A percentile compares a stretch with the other conserved stretches of the same genome.
Evolutionary conservation across 2,113 vertebrate genomes (phyloP).

Genomic region (Colius striatus): DNA sequence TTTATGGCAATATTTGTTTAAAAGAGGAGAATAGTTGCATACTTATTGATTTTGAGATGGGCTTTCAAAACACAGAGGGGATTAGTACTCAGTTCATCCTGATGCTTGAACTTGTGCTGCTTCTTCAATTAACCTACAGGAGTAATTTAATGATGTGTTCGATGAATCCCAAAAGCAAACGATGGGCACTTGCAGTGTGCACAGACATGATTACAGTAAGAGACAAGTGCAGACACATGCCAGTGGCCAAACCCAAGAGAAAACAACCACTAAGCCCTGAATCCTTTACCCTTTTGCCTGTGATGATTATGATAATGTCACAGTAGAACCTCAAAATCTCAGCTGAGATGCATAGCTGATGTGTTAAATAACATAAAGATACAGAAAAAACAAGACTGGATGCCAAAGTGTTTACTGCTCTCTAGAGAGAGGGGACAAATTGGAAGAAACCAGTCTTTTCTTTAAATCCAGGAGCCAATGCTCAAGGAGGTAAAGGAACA

Average conservation of each 20-base stretch:
- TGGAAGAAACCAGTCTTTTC: neutral
- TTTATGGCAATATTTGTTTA: neutral
- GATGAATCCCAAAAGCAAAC: slow-evolving; percentile 2
- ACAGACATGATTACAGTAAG: neutral
- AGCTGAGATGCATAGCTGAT: neutral
- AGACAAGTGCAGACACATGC: neutral
- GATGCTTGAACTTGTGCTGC: neutral
- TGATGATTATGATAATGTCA: neutral
- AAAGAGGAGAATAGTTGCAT: neutral
- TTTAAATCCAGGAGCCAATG: neutral
- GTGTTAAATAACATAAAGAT: neutral
- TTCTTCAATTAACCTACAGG: slow-evolving; percentile 40
- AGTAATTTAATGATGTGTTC: slow-evolving; percentile 21
- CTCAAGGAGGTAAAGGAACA: neutral
- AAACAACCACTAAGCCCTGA: neutral
- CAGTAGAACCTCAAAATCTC: neutral
- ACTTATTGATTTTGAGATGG: neutral
- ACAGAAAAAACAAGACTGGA: neutral
- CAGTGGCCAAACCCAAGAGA: neutral
- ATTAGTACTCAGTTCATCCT: slow-evolving; percentile 27
- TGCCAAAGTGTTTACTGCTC: neutral
- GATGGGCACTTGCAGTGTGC: neutral
- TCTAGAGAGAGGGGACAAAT: neutral
- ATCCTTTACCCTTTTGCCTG: neutral
- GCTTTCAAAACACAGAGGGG: neutral